A percentile compares a stretch with the other conserved stretches of the same genome.
Evolutionary conservation across 2,888 invertebrate genomes (phyloP).

Genomic region (Machimus atricapillus): DNA sequence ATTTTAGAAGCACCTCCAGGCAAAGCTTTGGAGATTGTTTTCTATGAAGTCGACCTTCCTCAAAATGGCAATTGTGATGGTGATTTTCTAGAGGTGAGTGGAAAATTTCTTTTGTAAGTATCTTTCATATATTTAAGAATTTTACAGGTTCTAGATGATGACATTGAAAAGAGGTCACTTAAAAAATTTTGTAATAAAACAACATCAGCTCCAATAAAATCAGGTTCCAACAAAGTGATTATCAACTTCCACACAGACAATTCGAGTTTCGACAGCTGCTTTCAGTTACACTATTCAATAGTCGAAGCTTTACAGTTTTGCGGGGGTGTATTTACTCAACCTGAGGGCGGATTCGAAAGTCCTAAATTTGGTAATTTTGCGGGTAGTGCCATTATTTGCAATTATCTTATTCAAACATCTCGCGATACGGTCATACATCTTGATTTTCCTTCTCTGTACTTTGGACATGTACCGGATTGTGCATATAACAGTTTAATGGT

Average conservation of each 20-base stretch:
- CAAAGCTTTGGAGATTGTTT: constrained; percentile 79
- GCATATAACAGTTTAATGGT: constrained; percentile 70
- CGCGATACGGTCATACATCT: constrained; percentile 71
- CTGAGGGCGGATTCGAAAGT: constrained; percentile 70
- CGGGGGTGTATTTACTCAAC: constrained; percentile 75
- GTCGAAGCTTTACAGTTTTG: constrained; percentile 79
- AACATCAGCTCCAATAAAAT: constrained; percentile 74
- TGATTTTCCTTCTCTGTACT: constrained; percentile 68
- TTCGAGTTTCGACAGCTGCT: constrained; percentile 71
- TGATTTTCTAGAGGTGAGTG: constrained; percentile 7
- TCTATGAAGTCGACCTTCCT: constrained; percentile 66
- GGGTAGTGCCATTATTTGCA: constrained; percentile 64
- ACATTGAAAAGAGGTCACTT: constrained; percentile 62
- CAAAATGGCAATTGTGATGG: constrained; percentile 50
- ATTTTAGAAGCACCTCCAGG: constrained; percentile 70
- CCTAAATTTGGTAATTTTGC: constrained; percentile 59
- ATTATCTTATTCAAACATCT: constrained; percentile 79
- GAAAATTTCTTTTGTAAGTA: neutral
- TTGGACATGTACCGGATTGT: constrained; percentile 70
- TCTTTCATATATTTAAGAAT: constrained; percentile 54
- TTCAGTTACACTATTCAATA: constrained; percentile 80
- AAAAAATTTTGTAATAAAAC: constrained; percentile 73
- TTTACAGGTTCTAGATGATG: constrained; percentile 54
- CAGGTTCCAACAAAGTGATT: constrained; percentile 69
- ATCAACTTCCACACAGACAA: constrained; percentile 83